Evolutionary conservation across 2,113 vertebrate species (phyloP).

Genomic region (Orthonyx spaldingii): DNA sequence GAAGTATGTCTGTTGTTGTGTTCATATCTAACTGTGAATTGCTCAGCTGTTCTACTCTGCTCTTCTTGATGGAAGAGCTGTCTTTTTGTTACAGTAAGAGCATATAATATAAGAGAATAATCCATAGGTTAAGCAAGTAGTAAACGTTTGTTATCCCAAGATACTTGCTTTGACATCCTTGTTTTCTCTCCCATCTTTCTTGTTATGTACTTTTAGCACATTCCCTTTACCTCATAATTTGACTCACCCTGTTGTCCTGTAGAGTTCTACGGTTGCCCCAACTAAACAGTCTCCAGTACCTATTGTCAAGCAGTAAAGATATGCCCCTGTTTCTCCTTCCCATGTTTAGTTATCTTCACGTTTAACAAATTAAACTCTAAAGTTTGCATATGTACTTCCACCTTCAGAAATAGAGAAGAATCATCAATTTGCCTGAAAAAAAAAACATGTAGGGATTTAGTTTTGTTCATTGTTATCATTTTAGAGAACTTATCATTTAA

Average conservation of each 20-base stretch:
- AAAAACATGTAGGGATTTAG: not conserved
- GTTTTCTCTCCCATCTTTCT: not conserved
- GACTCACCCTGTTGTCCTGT: not conserved
- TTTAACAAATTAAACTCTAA: not conserved
- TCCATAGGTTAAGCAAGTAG: not conserved
- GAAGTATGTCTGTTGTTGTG: not conserved
- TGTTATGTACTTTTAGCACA: not conserved
- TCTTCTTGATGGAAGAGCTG: not conserved
- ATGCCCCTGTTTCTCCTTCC: not conserved
- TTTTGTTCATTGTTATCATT: not conserved
- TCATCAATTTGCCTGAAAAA: not conserved
- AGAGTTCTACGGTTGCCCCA: not conserved
- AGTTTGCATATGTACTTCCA: not conserved
- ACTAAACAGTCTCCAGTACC: not conserved
- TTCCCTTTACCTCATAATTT: not conserved
- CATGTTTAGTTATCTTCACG: not conserved
- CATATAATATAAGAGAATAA: not conserved
- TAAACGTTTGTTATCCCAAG: not conserved
- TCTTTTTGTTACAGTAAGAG: not conserved
- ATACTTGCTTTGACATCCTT: not conserved
- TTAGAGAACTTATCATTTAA: not conserved
- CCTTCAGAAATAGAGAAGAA: not conserved
- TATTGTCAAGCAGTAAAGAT: not conserved
- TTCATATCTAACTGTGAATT: not conserved
- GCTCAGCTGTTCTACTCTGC: not conserved